Base-by-base conservation (phyloP, 1,140 invertebrate species). In the Caenorhabditis brenneri region DNA sequence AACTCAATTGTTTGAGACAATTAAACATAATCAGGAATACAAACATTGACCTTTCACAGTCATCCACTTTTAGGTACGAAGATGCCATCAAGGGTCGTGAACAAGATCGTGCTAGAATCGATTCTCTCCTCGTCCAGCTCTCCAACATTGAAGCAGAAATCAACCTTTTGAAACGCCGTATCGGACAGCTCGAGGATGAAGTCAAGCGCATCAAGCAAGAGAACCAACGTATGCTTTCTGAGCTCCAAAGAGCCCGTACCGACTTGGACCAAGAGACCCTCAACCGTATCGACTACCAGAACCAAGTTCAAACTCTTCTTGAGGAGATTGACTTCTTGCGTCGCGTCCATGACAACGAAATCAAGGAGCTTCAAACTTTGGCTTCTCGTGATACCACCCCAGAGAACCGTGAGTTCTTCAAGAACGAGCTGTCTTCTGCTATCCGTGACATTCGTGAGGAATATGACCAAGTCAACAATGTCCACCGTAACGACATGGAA, bases 361-460 rank as follows among this genome's bases (percentile, higher is more conserved):
- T 92, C 79, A 92, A 92, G 88, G 92, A 83, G 24, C 82, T 83
- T 27, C 82, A 91, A 22, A 90, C 91, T 27, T 88, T 92, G 58
- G 88, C 91, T 19, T 91, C 92, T 88, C 88, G 91, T 27, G 92
- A 92, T 88, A 91, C 92, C 0, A 92, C 91, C 1, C 90, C 90
- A 31, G 92, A 92, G 85, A 92, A 92, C 88, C 89, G 92, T 12
- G 91, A 92, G 81, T 92, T 91, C 91, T 89, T 89, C 88, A 89
- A 92, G 89, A 92, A 91, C 86, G 92, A 92, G 82, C 86, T 92
- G 79, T 88, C 91, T 22, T 90, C 92, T 79, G 92, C 92, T 48
- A 92, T 92, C 80, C 84, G 91, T 31, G 92, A 92, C 84, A 92
- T 92, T 79, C 91, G 92, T 80, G 88, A 88, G 48, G 92, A 92